Percentiles rank a stretch among this genome's conserved stretches.
These are phyloP conservation scores for Andrena fulva DNA, from an alignment of 2,888 invertebrate genomes.

Conservation along the genomic window DNA sequence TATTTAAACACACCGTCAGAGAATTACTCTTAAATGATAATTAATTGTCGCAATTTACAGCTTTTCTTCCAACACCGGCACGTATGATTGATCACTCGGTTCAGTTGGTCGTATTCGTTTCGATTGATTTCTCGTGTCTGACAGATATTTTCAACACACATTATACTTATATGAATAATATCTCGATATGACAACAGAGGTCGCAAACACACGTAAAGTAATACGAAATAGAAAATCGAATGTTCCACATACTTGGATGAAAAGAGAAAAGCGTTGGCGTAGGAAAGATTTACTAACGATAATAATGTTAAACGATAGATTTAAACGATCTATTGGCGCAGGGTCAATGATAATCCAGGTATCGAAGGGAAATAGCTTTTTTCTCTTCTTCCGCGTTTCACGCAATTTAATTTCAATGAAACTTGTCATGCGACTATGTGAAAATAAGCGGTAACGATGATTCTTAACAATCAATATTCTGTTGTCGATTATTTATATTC, in stretches of 20 bases:
- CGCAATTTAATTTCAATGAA: background rate
- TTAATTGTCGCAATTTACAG: slow-evolving; percentile 40
- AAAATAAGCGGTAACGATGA: slow-evolving; percentile 31
- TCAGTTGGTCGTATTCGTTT: background rate
- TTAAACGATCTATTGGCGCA: slow-evolving; percentile 47
- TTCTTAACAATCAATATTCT: slow-evolving; percentile 24
- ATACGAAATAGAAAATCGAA: slow-evolving; percentile 48
- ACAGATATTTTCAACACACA: slow-evolving; percentile 14
- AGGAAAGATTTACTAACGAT: slow-evolving; percentile 31
- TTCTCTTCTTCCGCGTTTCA: slow-evolving; percentile 48
- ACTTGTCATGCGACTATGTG: slow-evolving; percentile 24
- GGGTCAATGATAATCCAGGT: slow-evolving; percentile 59
- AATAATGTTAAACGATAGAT: slow-evolving; percentile 41
- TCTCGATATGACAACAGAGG: slow-evolving; percentile 74
- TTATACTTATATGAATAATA: slow-evolving; percentile 62
- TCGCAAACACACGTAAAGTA: slow-evolving; percentile 67
- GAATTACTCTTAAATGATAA: slow-evolving; percentile 36
- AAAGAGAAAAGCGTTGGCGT: slow-evolving; percentile 41
- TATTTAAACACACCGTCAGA: slow-evolving; percentile 47
- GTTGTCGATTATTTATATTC: slow-evolving; percentile 28
- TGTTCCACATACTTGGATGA: slow-evolving; percentile 22
- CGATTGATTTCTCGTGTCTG: slow-evolving; percentile 25
- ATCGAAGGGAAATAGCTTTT: slow-evolving; percentile 47
- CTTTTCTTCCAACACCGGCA: slow-evolving; percentile 37
- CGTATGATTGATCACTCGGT: slow-evolving; percentile 11